Base-by-base conservation (phyloP, 1,140 invertebrate species). In the Penaeus chinensis region DNA sequence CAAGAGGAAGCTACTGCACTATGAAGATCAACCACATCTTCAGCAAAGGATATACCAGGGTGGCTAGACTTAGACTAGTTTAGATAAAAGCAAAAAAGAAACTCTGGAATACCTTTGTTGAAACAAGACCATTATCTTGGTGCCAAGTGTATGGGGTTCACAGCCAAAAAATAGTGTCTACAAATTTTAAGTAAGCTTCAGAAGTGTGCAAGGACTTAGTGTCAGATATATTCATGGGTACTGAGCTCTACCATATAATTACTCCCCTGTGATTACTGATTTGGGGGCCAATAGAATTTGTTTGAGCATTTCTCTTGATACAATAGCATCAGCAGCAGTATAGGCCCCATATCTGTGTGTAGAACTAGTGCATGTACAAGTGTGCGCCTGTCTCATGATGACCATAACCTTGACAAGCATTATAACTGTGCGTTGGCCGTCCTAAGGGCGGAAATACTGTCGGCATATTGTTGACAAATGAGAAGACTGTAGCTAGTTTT, bases 281-380 rank as follows among this genome's bases (percentile, higher is more conserved):
- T 87, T 65, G 86, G 82, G 86, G 86, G 80, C 86, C 86, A 82
- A 87, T 76, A 87, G 79, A 77, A 78, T 83, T 87, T 69, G 71
- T 66, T 87, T 87, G 37, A 87, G 61, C 42, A 42, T 87, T 82
- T 27, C 71, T 77, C 78, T 87, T 54, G 76, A 82, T 54, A 62
- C 71, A 32, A 37, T 74, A 77, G 32, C 47, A 77, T 77, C 60
- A 85, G 76, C 37, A 78, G 60, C 80, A 82, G 86, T 87, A 82
- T 74, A 83, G 86, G 86, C 86, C 80, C 80, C 80, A 87, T 79
- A 82, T 82, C 63, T 82, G 86, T 87, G 86, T 87, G 81, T 87
- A 87, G 86, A 87, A 87, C 86, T 87, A 87, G 86, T 87, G 86
- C 86, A 87, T 87, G 86, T 87, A 61, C 42, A 62, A 76, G 80